These are phyloP conservation scores for Hepsetus odoe DNA, from an alignment of 2,113 vertebrate species.

Conservation along the genomic window DNA sequence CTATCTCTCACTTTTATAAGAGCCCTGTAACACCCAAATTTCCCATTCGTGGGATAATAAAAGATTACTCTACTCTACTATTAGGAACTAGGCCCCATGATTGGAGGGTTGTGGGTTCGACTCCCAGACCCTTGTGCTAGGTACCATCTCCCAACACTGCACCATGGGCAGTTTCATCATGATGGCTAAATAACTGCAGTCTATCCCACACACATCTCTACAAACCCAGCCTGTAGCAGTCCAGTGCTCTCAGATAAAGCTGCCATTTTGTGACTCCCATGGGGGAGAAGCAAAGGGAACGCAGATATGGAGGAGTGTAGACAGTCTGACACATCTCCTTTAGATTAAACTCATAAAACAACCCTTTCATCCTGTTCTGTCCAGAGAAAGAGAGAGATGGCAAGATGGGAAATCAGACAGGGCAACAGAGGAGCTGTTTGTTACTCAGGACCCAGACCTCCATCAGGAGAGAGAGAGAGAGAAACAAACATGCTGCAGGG, in stretches of 20 bases:
- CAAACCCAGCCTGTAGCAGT: neutral
- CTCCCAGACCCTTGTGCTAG: no score
- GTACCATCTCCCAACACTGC: no score
- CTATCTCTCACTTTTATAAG: no score
- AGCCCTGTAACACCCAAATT: no score
- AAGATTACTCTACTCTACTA: no score
- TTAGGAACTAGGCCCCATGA: no score
- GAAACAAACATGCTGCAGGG: constrained; percentile 49
- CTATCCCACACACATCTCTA: neutral
- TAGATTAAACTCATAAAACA: constrained; percentile 75
- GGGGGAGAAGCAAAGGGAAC: neutral
- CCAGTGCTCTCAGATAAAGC: constrained; percentile 6
- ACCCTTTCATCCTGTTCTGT: constrained; percentile 50
- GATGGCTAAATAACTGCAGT: constrained; percentile 7
- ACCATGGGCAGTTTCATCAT: no score
- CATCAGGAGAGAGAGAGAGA: constrained; percentile 35
- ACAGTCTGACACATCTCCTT: constrained; percentile 35
- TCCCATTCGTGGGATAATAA: no score
- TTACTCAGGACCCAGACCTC: constrained; percentile 70
- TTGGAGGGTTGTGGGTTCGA: no score
- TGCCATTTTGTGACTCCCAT: constrained; percentile 34
- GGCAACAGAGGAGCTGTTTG: constrained; percentile 72
- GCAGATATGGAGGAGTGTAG: constrained; percentile 10
- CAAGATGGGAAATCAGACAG: constrained; percentile 37
- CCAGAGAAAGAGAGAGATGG: constrained; percentile 54